Evolutionary conservation across 2,113 vertebrate genomes (phyloP).

Genomic region (Leptodactylus fuscus): DNA sequence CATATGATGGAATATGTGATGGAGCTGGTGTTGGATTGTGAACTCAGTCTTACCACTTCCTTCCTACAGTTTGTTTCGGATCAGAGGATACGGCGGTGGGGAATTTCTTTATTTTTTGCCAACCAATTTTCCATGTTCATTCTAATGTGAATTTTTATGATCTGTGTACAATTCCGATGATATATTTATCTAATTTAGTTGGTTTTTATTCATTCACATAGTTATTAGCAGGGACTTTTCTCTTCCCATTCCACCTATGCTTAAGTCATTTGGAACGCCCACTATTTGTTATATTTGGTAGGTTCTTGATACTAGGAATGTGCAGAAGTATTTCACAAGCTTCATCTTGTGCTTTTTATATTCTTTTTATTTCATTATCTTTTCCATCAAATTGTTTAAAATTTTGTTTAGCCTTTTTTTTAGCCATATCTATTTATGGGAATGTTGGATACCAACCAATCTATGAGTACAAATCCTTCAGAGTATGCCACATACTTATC

Average conservation of each 20-base stretch:
- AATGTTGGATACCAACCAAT: not conserved
- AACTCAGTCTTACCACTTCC: not conserved
- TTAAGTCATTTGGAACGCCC: not conserved
- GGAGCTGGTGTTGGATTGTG: too few relatives aligned
- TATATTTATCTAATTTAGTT: not conserved
- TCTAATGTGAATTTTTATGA: not conserved
- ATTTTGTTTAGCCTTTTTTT: not conserved
- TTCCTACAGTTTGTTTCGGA: not conserved
- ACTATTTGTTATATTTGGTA: not conserved
- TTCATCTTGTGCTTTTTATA: not conserved
- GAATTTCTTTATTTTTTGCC: too few relatives aligned
- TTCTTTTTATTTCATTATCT: not conserved
- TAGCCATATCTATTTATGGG: not conserved
- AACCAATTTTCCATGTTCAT: not conserved
- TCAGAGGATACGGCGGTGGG: too few relatives aligned
- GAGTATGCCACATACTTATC: too few relatives aligned
- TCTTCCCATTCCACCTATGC: not conserved
- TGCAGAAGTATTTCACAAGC: not conserved
- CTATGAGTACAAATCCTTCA: not conserved
- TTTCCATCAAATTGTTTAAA: too few relatives aligned
- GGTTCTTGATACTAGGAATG: not conserved
- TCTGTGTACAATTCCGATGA: not conserved
- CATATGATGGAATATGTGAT: too few relatives aligned
- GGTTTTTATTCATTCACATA: not conserved
- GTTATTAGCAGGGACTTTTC: slow-evolving; percentile 1